These are phyloP conservation scores for Beris chalybata DNA, from an alignment of 2,888 invertebrate species.

Conservation along the genomic window DNA sequence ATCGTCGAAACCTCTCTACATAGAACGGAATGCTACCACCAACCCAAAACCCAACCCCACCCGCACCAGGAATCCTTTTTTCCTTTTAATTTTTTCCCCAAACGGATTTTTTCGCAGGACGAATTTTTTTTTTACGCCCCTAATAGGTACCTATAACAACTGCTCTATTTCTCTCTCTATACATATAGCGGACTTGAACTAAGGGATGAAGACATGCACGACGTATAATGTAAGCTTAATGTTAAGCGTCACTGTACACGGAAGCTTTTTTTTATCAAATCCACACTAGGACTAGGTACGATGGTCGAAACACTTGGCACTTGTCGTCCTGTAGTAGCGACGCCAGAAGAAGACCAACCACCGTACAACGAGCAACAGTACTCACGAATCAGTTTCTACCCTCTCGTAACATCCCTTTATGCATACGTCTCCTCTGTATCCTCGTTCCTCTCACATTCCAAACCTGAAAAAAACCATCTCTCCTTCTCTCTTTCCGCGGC, in stretches of 20 bases:
- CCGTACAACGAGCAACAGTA: too few species aligned
- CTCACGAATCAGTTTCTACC: too few species aligned
- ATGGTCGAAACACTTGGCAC: too few species aligned
- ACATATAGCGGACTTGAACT: constrained; percentile 20
- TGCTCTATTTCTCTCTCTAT: constrained; percentile 22
- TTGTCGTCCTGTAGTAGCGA: too few species aligned
- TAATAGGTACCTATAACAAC: constrained; percentile 33
- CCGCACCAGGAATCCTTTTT: constrained; percentile 31
- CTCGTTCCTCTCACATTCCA: too few species aligned
- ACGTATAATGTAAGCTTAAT: constrained; percentile 16
- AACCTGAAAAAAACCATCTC: too few species aligned
- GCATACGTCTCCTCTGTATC: too few species aligned
- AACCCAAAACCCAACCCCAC: constrained; percentile 31
- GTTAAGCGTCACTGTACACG: background rate
- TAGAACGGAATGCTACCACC: constrained; percentile 26
- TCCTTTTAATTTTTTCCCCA: constrained; percentile 28
- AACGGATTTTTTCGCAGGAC: constrained; percentile 23
- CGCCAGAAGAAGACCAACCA: too few species aligned
- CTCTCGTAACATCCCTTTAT: too few species aligned
- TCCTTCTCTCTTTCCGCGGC: too few species aligned
- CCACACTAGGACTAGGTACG: too few species aligned
- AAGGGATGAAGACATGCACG: constrained; percentile 26
- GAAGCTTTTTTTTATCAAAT: constrained; percentile 10
- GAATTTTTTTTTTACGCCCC: constrained; percentile 37
- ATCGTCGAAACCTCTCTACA: constrained; percentile 1